phyloP scores from a whole-genome alignment of 1,140 invertebrate species.

The Kradibia gibbosae region DNA sequence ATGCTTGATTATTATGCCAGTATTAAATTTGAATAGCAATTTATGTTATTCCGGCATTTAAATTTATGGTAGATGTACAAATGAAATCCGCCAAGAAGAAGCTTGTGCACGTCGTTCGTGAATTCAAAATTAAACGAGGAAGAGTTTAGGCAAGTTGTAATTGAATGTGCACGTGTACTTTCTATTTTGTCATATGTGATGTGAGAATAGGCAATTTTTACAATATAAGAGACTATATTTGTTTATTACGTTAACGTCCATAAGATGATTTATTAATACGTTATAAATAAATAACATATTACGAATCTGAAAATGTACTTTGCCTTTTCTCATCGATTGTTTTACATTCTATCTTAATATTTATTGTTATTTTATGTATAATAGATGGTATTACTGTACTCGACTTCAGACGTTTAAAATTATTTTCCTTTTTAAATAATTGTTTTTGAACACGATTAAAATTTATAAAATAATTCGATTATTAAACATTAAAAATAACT shows the following conservation, averaged over 20 bases:
- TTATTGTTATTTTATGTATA: no score
- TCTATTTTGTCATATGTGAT: neutral
- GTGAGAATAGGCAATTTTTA: neutral
- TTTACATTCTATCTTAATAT: no score
- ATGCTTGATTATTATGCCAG: neutral
- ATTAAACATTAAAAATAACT: no score
- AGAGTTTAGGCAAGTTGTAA: conserved; percentile 22
- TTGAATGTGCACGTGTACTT: neutral
- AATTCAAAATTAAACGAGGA: conserved; percentile 33
- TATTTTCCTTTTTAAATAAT: no score
- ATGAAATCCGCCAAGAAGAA: conserved; percentile 16
- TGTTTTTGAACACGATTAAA: no score
- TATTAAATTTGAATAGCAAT: conserved; percentile 11
- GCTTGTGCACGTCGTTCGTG: conserved; percentile 14
- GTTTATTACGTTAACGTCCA: conserved; percentile 23
- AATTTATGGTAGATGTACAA: conserved; percentile 9
- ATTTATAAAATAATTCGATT: no score
- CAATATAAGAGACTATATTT: neutral
- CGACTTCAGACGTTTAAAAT: no score
- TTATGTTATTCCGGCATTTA: conserved; percentile 17
- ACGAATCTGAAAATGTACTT: no score
- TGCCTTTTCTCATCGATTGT: neutral
- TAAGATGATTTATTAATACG: conserved; percentile 4
- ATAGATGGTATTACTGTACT: no score
- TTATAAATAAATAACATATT: neutral